Evolutionary conservation across 2,797 vertebrate species (phyloP).

Genomic region (Pangasius mekongensis): DNA sequence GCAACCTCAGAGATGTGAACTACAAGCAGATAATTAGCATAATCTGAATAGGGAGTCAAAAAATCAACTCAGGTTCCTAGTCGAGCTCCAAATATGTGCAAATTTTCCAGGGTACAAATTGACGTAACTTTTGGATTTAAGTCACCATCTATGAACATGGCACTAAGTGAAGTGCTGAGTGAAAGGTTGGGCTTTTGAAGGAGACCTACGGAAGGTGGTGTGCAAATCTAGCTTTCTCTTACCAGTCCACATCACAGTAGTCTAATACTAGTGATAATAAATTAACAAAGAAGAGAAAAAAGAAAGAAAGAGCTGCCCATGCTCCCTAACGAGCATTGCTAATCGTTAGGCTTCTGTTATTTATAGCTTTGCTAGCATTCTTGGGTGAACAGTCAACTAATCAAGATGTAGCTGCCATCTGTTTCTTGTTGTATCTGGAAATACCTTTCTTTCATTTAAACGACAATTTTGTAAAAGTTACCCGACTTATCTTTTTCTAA

Average conservation of each 20-base stretch:
- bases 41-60: not conserved
- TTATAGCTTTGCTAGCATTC: not conserved
- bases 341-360: not conserved
- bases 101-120: not conserved
- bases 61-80: not conserved
- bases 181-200: not conserved
- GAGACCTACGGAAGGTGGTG: not conserved
- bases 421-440: not conserved
- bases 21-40: not conserved
- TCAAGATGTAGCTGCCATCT: slow-evolving; percentile 8
- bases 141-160: not conserved
- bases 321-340: not conserved
- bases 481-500: not conserved
- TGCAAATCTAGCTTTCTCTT: not conserved
- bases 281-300: not conserved
- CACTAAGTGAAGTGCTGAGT: not conserved
- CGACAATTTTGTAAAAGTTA: not conserved
- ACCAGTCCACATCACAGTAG: not conserved
- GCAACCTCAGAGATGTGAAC: not conserved
- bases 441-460: slow-evolving; percentile 7
- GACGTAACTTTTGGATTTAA: not conserved
- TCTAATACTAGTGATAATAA: not conserved
- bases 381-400: not conserved
- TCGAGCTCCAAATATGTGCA: not conserved
- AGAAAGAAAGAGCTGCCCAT: not conserved